phyloP scores from a whole-genome alignment of 2,113 vertebrate species.

The Arizona elegans region DNA sequence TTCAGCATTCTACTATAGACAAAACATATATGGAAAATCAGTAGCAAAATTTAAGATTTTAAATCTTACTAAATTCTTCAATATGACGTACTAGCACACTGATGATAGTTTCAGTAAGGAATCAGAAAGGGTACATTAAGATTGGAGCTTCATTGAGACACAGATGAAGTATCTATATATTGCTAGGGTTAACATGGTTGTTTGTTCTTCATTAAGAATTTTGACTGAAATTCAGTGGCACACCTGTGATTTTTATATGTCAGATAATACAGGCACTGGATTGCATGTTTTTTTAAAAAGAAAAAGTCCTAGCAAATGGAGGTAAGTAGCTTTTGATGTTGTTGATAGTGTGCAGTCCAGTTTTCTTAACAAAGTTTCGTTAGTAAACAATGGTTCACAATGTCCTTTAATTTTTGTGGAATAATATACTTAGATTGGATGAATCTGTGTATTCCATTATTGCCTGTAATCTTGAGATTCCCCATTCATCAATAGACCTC shows the following conservation, averaged over 20 bases:
- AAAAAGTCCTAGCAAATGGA: conserved; percentile 56
- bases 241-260: neutral
- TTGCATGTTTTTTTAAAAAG: conserved; percentile 19
- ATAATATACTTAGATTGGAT: neutral
- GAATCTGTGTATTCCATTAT: neutral
- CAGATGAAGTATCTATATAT: neutral
- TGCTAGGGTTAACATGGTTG: neutral
- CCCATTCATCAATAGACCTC: neutral
- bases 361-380: neutral
- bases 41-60: neutral
- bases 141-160: neutral
- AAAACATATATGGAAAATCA: neutral
- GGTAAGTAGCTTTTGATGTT: conserved; percentile 66
- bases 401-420: neutral
- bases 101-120: neutral
- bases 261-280: neutral
- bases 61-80: neutral
- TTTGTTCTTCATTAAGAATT: neutral
- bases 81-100: neutral
- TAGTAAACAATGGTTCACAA: neutral
- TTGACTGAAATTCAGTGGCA: neutral
- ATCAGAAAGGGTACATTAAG: neutral
- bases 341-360: neutral
- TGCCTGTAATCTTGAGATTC: neutral
- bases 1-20: neutral